These are phyloP conservation scores for Ceyx margarethae DNA, from an alignment of 2,113 vertebrate genomes.

Conservation along the genomic window DNA sequence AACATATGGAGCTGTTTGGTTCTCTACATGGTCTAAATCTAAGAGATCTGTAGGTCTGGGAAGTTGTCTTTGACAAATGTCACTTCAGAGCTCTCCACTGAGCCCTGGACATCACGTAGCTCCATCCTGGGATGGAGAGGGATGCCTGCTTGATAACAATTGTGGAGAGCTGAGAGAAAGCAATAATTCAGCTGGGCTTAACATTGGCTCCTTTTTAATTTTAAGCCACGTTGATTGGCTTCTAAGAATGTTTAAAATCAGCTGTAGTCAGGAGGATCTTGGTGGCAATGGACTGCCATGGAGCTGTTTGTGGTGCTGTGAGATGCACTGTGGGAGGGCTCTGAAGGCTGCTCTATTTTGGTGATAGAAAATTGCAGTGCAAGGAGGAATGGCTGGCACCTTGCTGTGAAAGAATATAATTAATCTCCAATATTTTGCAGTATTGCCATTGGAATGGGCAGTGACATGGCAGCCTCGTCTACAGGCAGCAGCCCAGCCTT, in stretches of 20 bases:
- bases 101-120: not conserved
- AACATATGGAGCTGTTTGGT: not conserved
- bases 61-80: not conserved
- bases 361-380: constrained; percentile 49
- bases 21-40: not conserved
- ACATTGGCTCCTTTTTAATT: not conserved
- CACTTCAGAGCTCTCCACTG: not conserved
- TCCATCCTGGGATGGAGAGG: not conserved
- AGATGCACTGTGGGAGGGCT: constrained; percentile 28
- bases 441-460: constrained; percentile 25
- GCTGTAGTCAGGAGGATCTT: constrained; percentile 5
- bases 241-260: constrained; percentile 40
- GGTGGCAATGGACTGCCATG: not conserved
- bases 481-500: constrained; percentile 26
- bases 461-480: constrained; percentile 49
- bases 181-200: not conserved
- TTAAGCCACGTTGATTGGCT: not conserved
- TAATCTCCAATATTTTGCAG: not conserved
- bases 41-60: not conserved
- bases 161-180: not conserved
- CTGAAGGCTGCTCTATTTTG: constrained; percentile 63
- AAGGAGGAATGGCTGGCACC: constrained; percentile 48
- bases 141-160: not conserved
- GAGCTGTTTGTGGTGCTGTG: constrained; percentile 4
- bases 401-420: constrained; percentile 62